These are phyloP conservation scores for Melipona quadrifasciata DNA, from an alignment of 1,140 invertebrate species.

Conservation along the genomic window DNA sequence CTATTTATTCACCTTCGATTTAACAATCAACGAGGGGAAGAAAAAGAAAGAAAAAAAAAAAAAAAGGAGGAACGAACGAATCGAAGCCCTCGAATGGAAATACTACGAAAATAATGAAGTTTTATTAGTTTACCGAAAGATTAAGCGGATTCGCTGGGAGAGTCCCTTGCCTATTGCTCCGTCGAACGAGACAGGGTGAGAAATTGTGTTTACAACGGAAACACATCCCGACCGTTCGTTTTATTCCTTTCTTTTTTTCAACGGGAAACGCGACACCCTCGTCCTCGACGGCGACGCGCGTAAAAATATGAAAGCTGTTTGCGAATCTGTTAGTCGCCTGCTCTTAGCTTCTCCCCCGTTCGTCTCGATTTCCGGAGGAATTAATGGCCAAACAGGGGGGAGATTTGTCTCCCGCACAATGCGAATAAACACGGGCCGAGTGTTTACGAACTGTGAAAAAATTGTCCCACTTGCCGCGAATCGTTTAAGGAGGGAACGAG, in stretches of 20 bases:
- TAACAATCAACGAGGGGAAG: neutral
- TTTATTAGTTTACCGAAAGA: slow-evolving; percentile 76
- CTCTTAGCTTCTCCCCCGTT: slow-evolving; percentile 12
- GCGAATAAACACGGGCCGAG: neutral
- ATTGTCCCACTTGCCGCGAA: neutral
- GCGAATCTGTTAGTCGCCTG: slow-evolving; percentile 27
- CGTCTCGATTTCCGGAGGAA: neutral
- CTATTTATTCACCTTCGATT: slow-evolving; percentile 13
- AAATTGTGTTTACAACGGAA: slow-evolving; percentile 43
- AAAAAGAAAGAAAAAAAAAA: too few species aligned
- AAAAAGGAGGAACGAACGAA: neutral
- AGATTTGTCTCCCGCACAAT: slow-evolving; percentile 23
- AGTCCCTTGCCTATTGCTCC: slow-evolving; percentile 54
- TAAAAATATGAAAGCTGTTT: slow-evolving; percentile 40
- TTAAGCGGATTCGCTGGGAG: slow-evolving; percentile 63
- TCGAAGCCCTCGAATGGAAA: slow-evolving; percentile 42
- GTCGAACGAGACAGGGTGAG: slow-evolving; percentile 17
- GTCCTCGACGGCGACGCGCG: neutral
- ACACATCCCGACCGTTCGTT: slow-evolving; percentile 6
- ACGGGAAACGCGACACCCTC: slow-evolving; percentile 3
- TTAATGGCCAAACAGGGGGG: slow-evolving; percentile 34
- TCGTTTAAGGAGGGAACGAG: neutral
- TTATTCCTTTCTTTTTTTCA: neutral
- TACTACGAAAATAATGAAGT: slow-evolving; percentile 75
- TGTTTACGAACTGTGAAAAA: neutral